Base-by-base conservation (phyloP, 2,797 vertebrate genomes). In the Lindbergichthys nudifrons region DNA sequence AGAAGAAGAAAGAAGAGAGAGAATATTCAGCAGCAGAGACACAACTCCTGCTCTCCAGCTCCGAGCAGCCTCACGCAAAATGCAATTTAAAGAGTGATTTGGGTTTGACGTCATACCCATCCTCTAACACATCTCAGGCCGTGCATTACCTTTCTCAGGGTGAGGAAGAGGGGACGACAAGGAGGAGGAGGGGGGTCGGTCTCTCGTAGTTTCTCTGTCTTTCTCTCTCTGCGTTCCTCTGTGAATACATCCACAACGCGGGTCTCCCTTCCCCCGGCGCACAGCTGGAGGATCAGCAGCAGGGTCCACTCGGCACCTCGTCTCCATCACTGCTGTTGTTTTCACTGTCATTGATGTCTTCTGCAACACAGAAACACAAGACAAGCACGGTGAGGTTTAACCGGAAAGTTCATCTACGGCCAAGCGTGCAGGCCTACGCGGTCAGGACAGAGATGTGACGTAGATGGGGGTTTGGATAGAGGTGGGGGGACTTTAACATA, bases 141-240 rank as follows among this genome's bases (percentile, higher is more conserved):
- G 77, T 62, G 71, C 84, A 83, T 92, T 91, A 91, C 89, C 86
- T 91, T 73, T 80, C 46, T 75, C 46, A 1, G 60, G 71, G 32
- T 68, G 78, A 79, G 69, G 69, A 71, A 19, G 63, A 71, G 16
- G 43, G 54, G 39, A 19, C 47, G 48, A 58, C 36, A 36, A 39
- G 52, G 45, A 41, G 77, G 42, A 64, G 51, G 52, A 65, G 36
- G 65, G 36, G n/a, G 73, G 68, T 60, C 67, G n/a, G 54, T 41
- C 10, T 21, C 18, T 56, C 50, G 8, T 36, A 36, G 32, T 9
- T 36, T 73, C n/a, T 36, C 30, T 61, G 23, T 36, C 61, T 52
- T 5, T 59, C 43, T 36, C 32, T 36, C 19, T 39, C 66, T 23
- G 65, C 42, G 19, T 41, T 69, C 62, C 60, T 70, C 19, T 10